Evolutionary conservation across 2,888 invertebrate genomes (phyloP).

Genomic region (Osmoderma eremita): DNA sequence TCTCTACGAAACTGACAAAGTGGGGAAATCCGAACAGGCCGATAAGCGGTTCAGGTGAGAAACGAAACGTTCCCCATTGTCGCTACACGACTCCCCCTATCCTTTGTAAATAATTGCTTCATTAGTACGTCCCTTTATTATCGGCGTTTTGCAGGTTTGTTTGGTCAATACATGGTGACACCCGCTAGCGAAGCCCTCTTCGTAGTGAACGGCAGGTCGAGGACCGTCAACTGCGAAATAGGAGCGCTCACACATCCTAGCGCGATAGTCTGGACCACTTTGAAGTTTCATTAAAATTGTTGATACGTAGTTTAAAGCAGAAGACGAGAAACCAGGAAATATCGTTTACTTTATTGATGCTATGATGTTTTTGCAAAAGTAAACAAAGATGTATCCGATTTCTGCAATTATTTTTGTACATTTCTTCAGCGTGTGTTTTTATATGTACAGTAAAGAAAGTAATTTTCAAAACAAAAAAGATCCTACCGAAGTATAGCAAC

Average conservation of each 20-base stretch:
- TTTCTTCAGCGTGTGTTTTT: conserved; percentile 21
- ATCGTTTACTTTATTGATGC: conserved; percentile 14
- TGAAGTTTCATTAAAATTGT: conserved; percentile 64
- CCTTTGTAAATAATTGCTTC: conserved; percentile 23
- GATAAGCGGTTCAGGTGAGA: conserved; percentile 70
- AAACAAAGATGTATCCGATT: conserved; percentile 28
- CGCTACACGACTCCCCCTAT: neutral
- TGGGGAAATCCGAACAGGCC: conserved; percentile 75
- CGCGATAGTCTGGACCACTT: conserved; percentile 73
- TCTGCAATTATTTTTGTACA: conserved; percentile 31
- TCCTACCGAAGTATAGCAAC: neutral
- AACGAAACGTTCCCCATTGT: conserved; percentile 16
- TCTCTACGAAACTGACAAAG: conserved; percentile 67
- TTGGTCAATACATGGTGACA: conserved; percentile 78
- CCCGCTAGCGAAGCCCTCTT: conserved; percentile 76
- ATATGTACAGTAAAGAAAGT: conserved; percentile 10
- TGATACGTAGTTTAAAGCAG: conserved; percentile 7
- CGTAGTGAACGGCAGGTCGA: conserved; percentile 76
- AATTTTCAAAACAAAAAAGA: too few relatives aligned
- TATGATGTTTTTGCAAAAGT: conserved; percentile 19
- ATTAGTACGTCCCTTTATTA: conserved; percentile 31
- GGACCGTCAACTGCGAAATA: conserved; percentile 80
- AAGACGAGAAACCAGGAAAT: neutral
- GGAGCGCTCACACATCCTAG: conserved; percentile 74
- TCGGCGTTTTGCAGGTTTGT: conserved; percentile 65